phyloP scores from a whole-genome alignment of 2,797 vertebrate genomes.

The Rallus crepitans region DNA sequence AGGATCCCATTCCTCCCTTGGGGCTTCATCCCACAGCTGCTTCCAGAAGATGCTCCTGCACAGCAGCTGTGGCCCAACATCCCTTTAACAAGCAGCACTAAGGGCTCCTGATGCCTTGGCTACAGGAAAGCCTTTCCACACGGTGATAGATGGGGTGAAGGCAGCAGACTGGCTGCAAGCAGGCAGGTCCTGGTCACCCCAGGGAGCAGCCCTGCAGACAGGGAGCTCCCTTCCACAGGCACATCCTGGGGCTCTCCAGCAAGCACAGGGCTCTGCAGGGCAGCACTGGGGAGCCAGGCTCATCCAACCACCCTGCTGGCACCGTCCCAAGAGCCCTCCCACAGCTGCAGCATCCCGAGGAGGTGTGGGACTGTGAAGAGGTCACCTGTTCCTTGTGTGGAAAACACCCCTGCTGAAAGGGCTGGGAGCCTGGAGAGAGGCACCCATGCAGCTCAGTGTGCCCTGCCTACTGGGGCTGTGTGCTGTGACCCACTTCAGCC shows the following conservation, averaged over 20 bases:
- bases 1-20: background rate
- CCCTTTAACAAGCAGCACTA: background rate
- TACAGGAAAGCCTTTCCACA: background rate
- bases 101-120: background rate
- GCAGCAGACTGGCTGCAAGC: background rate
- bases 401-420: background rate
- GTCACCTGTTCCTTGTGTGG: background rate
- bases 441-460: fast-evolving
- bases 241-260: background rate
- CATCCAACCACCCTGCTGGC: fast-evolving
- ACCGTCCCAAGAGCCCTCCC: background rate
- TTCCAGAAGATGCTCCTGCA: background rate
- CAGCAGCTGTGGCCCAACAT: background rate
- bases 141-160: fast-evolving
- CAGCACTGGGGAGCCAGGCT: background rate
- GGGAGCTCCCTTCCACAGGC: background rate
- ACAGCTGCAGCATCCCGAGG: background rate
- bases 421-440: background rate
- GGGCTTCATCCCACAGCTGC: background rate
- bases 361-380: background rate
- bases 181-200: background rate
- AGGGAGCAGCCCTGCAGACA: background rate
- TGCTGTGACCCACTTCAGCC: background rate
- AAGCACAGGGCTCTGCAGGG: too few relatives aligned
- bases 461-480: background rate